phyloP scores from a whole-genome alignment of 1,140 invertebrate genomes.

The Drosophila ficusphila region DNA sequence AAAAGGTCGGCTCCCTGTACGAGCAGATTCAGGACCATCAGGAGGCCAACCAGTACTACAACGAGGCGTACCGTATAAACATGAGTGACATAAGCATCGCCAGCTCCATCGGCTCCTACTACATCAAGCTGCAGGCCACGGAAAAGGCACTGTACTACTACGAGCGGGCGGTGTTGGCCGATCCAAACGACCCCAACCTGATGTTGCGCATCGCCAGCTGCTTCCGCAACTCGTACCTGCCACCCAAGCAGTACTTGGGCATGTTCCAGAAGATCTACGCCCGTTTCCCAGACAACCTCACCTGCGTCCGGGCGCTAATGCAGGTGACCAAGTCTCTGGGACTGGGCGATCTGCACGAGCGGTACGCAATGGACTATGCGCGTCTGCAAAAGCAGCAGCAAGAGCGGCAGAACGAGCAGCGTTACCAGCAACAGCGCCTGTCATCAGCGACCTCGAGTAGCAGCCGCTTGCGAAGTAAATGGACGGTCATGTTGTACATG shows the following conservation, averaged over 20 bases:
- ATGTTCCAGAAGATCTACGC: slow-evolving; percentile 92
- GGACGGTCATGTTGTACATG: neutral
- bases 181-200: slow-evolving; percentile 94
- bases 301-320: slow-evolving; percentile 94
- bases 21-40: slow-evolving; percentile 94
- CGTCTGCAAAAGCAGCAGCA: slow-evolving; percentile 87
- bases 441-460: slow-evolving; percentile 85
- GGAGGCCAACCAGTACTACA: slow-evolving; percentile 96
- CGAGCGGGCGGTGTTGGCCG: slow-evolving; percentile 93
- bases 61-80: slow-evolving; percentile 95
- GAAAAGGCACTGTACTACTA: slow-evolving; percentile 96
- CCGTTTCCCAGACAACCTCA: slow-evolving; percentile 93
- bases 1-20: slow-evolving; percentile 93
- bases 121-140: slow-evolving; percentile 93
- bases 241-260: slow-evolving; percentile 92
- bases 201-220: slow-evolving; percentile 93
- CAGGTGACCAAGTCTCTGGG: slow-evolving; percentile 90
- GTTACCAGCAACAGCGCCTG: slow-evolving; percentile 87
- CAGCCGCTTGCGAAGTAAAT: slow-evolving; percentile 77
- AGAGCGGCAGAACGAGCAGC: slow-evolving; percentile 86
- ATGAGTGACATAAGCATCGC: slow-evolving; percentile 95
- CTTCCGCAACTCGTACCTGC: slow-evolving; percentile 90
- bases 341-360: slow-evolving; percentile 87
- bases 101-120: slow-evolving; percentile 96
- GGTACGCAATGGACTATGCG: slow-evolving; percentile 92